A percentile compares a stretch with the other conserved stretches of the same genome.
These are phyloP conservation scores for Fissipunctia ypsillon DNA, from an alignment of 2,888 invertebrate genomes.

Conservation along the genomic window DNA sequence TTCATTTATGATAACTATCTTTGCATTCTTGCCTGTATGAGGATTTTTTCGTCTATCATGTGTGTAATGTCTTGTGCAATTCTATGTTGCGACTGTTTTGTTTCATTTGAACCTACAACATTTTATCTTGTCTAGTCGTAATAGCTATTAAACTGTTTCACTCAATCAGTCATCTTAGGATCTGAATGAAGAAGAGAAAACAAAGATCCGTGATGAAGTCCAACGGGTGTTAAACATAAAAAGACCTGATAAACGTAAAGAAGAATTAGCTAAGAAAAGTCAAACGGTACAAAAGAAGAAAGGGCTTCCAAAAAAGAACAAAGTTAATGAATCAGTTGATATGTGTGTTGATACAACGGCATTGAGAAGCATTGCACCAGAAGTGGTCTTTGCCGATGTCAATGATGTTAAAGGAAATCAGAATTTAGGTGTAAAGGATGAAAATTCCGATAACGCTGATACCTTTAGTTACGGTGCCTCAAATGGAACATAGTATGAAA, in stretches of 20 bases:
- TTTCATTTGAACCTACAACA: not conserved
- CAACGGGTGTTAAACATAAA: slow-evolving; percentile 70
- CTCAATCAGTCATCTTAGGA: slow-evolving; percentile 57
- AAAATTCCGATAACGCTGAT: slow-evolving; percentile 54
- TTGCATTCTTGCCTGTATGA: not conserved
- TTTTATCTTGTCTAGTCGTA: not conserved
- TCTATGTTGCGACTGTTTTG: not conserved
- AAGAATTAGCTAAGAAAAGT: slow-evolving; percentile 39
- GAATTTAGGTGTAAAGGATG: slow-evolving; percentile 74
- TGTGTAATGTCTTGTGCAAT: not conserved
- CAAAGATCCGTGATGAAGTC: slow-evolving; percentile 77
- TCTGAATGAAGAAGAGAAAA: slow-evolving; percentile 79
- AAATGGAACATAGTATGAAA: no score
- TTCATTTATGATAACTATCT: not conserved
- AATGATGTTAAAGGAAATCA: slow-evolving; percentile 73
- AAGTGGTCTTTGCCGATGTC: slow-evolving; percentile 83
- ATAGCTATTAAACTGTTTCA: not conserved
- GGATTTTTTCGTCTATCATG: not conserved
- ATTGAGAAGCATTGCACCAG: slow-evolving; percentile 63
- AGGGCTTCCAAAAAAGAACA: slow-evolving; percentile 54
- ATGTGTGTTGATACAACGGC: slow-evolving; percentile 14
- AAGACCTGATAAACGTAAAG: slow-evolving; percentile 51
- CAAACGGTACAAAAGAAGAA: slow-evolving; percentile 45
- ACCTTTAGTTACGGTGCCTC: no score
- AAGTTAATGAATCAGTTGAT: slow-evolving; percentile 43